Conservation (phyloP, 2,888 invertebrate species). For the Xestia xanthographa region DNA sequence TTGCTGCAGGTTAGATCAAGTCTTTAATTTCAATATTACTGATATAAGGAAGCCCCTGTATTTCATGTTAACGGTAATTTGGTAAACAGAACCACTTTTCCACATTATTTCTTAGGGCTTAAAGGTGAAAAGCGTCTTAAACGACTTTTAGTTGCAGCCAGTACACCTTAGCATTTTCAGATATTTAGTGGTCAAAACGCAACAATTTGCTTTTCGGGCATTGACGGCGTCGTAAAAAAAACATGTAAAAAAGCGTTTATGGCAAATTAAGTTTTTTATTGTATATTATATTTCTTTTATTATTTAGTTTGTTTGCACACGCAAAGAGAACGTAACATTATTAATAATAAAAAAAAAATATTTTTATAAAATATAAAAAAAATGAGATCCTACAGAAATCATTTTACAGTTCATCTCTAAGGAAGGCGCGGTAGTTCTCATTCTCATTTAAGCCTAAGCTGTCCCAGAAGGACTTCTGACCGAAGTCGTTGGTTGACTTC, state of each 20-base stretch:
- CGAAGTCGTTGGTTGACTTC: conserved; percentile 87
- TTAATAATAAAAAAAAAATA: background rate
- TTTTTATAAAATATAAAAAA: background rate
- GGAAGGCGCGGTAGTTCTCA: conserved; percentile 80
- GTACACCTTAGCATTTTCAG: no score
- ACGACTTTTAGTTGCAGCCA: no score
- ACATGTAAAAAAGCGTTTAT: background rate
- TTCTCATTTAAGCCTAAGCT: conserved; percentile 91
- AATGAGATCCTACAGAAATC: background rate
- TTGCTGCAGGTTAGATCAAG: background rate
- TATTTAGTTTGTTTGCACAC: conserved; percentile 8
- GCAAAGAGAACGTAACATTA: background rate
- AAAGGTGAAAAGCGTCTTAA: no score
- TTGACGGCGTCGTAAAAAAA: background rate
- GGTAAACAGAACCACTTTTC: no score
- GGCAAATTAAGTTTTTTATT: conserved; percentile 18
- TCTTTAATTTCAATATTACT: background rate
- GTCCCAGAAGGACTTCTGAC: conserved; percentile 91
- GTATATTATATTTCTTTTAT: background rate
- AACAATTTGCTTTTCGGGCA: no score
- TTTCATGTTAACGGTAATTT: no score
- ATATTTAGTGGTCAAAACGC: no score
- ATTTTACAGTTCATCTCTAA: conserved; percentile 84
- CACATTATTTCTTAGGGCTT: no score
- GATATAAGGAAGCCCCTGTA: no score